Percentiles rank a stretch among this genome's conserved stretches.
These are phyloP conservation scores for Dolichoris vasculosae DNA, from an alignment of 1,140 invertebrate species.

Conservation along the genomic window DNA sequence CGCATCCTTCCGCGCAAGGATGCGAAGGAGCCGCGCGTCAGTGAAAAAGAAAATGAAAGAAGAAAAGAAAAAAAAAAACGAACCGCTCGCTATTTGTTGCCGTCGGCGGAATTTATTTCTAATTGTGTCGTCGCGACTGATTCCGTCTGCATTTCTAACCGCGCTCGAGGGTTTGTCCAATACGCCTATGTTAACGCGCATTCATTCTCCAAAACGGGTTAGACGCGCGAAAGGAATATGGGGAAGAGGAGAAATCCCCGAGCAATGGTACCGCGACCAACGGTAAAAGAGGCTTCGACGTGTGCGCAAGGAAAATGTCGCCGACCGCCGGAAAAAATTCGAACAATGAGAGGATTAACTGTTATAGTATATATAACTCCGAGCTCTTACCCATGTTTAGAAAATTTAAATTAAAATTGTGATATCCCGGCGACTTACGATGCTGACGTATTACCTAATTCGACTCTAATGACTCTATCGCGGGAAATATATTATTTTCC, in stretches of 20 bases:
- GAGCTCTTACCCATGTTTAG: neutral
- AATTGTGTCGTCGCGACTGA: slow-evolving; percentile 48
- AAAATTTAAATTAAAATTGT: slow-evolving; percentile 6
- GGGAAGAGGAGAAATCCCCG: neutral
- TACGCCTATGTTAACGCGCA: slow-evolving; percentile 48
- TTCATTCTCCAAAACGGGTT: slow-evolving; percentile 21
- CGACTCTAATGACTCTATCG: neutral
- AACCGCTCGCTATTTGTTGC: slow-evolving; percentile 42
- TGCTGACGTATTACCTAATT: slow-evolving; percentile 12
- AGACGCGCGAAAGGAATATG: neutral
- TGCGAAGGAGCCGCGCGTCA: neutral
- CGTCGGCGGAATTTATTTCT: slow-evolving; percentile 56
- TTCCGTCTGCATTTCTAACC: slow-evolving; percentile 5
- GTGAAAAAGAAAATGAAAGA: slow-evolving; percentile 20
- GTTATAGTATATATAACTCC: too few relatives aligned
- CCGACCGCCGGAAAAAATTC: slow-evolving; percentile 27
- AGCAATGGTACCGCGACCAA: neutral
- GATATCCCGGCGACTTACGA: neutral
- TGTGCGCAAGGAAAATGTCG: slow-evolving; percentile 26
- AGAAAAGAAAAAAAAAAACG: slow-evolving; percentile 23
- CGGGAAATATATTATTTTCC: neutral
- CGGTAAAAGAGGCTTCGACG: slow-evolving; percentile 17
- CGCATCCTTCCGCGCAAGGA: neutral
- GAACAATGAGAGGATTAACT: slow-evolving; percentile 46
- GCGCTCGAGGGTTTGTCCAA: slow-evolving; percentile 27